Evolutionary conservation across 2,888 invertebrate genomes (phyloP).

Genomic region (Branchellion lobata): DNA sequence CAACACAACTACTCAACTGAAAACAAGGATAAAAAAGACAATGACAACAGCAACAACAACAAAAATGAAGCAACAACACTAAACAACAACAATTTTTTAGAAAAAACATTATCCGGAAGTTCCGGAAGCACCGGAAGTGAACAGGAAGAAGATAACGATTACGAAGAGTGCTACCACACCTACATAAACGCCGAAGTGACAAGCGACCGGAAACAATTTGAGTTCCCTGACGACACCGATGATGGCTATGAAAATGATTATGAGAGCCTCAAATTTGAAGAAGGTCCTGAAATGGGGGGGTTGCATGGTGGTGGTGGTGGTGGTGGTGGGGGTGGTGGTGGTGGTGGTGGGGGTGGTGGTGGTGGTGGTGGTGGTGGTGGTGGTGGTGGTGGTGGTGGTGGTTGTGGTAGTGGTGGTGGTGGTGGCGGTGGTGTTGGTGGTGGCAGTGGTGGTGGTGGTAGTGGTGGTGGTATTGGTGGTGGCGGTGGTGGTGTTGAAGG

Average conservation of each 20-base stretch:
- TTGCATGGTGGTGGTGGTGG: neutral
- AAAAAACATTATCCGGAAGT: too few species aligned
- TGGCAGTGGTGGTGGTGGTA: too few species aligned
- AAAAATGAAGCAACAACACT: too few species aligned
- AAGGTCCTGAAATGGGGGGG: neutral
- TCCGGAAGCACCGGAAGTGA: neutral
- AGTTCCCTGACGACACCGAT: neutral
- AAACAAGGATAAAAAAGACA: neutral
- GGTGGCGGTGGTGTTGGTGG: too few species aligned
- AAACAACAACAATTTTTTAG: too few species aligned
- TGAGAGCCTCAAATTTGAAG: slow-evolving; percentile 3
- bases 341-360: neutral
- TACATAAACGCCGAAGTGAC: slow-evolving; percentile 21
- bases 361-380: neutral
- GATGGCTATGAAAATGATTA: slow-evolving; percentile 10
- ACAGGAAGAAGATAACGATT: slow-evolving; percentile 23
- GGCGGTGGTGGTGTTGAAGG: neutral
- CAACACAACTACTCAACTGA: neutral
- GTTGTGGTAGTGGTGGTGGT: too few species aligned
- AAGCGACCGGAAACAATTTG: neutral
- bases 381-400: too few species aligned
- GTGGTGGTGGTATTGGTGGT: neutral
- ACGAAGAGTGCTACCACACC: slow-evolving; percentile 31
- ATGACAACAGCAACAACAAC: neutral
- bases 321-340: neutral